Evolutionary conservation across 1,140 invertebrate species (phyloP), one percentile per base, ranked within the genome.

Genomic region (Drosophila simulans): DNA sequence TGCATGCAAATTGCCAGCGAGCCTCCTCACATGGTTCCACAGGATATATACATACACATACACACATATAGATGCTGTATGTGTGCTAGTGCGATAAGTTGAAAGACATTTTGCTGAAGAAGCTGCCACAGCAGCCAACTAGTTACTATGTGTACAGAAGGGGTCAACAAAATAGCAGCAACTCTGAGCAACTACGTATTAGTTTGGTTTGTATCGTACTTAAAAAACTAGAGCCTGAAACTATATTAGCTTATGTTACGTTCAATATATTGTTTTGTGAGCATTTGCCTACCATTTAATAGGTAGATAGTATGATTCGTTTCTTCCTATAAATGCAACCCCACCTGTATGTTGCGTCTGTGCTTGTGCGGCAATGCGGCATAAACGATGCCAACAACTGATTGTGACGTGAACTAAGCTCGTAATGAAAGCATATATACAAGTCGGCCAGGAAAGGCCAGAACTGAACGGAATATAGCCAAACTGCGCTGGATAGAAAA

Each of bases 361-460:
- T 77, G 22, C 57, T 59, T 77, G 55, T 69, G 55, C 52, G 83
- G 80, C 84, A 88, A 80, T 89, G 84, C 89, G 76, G 78, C 83
- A 91, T 82, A 82, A 91, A 85, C 83, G 89, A 91, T 91, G 89
- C 88, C 89, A 91, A 91, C 89, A 91, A 91, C 83, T 91, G 89
- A 91, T 91, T 91, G 89, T 89, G 88, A 91, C 80, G 83, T 86
- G 77, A 91, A 91, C 80, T 91, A 85, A 91, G 89, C 88, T 72
- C 80, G 89, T 91, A 89, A 91, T 91, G 83, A 88, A 91, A 91
- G 78, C 89, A 83, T 81, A 84, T 75, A 81, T 60, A 77, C 74
- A 69, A 70, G 59, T 66, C 60, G 59, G 17, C 73, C 60, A 58
- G 62, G 60, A 37, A 51, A 63, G 75, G 46, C 53, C 53, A 40